Evolutionary conservation across 2,113 vertebrate species (phyloP).

Genomic region (Silurus meridionalis): DNA sequence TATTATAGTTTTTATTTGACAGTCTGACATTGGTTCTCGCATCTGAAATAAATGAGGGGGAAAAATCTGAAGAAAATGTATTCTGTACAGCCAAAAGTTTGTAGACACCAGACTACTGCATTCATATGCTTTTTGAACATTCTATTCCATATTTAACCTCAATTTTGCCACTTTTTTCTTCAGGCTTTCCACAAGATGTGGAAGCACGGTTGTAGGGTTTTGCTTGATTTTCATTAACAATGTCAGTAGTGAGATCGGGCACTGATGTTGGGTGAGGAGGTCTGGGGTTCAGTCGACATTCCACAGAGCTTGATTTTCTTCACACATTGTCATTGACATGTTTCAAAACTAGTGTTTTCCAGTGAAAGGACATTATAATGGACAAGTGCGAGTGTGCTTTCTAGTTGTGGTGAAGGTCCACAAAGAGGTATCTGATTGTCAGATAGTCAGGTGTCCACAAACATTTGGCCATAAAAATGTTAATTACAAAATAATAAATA

Average conservation of each 20-base stretch:
- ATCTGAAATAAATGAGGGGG: background rate
- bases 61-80: background rate
- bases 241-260: background rate
- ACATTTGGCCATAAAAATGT: background rate
- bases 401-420: background rate
- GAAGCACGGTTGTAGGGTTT: background rate
- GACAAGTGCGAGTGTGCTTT: background rate
- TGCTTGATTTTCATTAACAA: background rate
- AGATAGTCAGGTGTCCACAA: background rate
- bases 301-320: background rate
- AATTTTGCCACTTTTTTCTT: background rate
- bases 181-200: background rate
- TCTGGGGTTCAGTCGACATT: background rate
- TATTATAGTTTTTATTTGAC: conserved; percentile 19
- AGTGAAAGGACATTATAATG: background rate
- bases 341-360: background rate
- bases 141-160: background rate
- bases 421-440: background rate
- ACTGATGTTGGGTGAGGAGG: background rate
- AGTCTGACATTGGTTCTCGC: conserved; percentile 32
- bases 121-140: background rate
- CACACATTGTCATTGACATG: background rate
- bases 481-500: background rate
- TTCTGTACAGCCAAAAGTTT: background rate
- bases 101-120: background rate